Evolutionary conservation across 1,140 invertebrate genomes (phyloP).

Genomic region (Conopomorpha cramerella): DNA sequence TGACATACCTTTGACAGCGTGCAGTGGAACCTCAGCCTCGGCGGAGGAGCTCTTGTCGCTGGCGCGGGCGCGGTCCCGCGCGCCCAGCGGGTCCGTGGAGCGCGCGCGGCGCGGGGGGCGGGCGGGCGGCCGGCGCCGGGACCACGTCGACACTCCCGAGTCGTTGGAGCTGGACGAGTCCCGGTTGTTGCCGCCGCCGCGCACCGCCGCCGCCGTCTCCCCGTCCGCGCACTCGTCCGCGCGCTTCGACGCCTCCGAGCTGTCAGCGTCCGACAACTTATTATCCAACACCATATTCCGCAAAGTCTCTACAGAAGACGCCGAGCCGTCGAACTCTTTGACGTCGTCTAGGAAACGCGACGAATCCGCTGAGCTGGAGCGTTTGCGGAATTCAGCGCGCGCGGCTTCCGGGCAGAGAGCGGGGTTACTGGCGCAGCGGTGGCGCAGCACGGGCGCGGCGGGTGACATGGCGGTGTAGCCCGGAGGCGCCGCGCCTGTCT

Average conservation of each 20-base stretch:
- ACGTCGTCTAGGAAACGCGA: constrained; percentile 64
- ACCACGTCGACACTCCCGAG: constrained; percentile 76
- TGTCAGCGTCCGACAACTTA: constrained; percentile 37
- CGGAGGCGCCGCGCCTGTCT: constrained; percentile 23
- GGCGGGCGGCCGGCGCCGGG: constrained; percentile 63
- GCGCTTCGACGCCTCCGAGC: constrained; percentile 35
- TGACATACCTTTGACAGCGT: too few species aligned
- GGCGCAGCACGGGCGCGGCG: constrained; percentile 52
- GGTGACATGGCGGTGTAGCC: constrained; percentile 75
- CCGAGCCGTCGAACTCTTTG: constrained; percentile 35
- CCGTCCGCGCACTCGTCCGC: constrained; percentile 7
- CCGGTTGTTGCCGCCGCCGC: constrained; percentile 73
- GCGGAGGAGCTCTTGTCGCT: constrained; percentile 67
- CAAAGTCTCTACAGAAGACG: constrained; percentile 52
- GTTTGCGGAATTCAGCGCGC: constrained; percentile 36
- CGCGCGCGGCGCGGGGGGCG: constrained; percentile 57
- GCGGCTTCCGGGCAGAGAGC: constrained; percentile 35
- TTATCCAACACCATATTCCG: constrained; percentile 32
- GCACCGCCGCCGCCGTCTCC: constrained; percentile 44
- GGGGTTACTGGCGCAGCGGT: constrained; percentile 70
- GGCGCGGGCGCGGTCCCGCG: neutral
- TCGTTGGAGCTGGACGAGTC: constrained; percentile 83
- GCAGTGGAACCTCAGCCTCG: constrained; percentile 70
- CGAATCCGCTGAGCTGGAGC: constrained; percentile 75
- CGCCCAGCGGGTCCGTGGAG: constrained; percentile 46